Percentiles rank a stretch among this genome's conserved stretches.
phyloP scores from a whole-genome alignment of 1,140 invertebrate species.

The Drosophila subobscura region DNA sequence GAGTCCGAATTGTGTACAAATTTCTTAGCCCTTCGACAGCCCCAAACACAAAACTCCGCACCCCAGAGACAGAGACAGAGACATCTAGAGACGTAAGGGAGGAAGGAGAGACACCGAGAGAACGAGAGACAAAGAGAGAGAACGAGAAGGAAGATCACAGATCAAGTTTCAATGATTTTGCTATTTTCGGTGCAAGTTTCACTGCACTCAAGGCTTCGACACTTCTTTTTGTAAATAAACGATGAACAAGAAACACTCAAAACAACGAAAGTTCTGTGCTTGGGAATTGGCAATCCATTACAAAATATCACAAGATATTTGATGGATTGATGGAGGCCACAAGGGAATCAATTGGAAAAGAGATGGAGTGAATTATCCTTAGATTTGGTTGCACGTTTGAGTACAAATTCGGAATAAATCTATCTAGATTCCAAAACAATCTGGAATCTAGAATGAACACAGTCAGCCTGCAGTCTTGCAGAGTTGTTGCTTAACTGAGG shows the following conservation, averaged over 20 bases:
- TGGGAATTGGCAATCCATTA: neutral
- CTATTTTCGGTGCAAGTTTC: conserved; percentile 46
- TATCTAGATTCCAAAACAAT: too few relatives aligned
- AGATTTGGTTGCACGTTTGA: neutral
- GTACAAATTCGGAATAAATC: too few relatives aligned
- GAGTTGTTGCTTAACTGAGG: too few relatives aligned
- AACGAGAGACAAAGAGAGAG: conserved; percentile 32
- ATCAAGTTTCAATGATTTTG: conserved; percentile 65
- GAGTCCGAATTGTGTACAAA: conserved; percentile 41
- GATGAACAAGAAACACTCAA: conserved; percentile 38
- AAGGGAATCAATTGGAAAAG: neutral
- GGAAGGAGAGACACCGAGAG: conserved; percentile 9
- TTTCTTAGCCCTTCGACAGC: conserved; percentile 10
- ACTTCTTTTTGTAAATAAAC: conserved; percentile 65
- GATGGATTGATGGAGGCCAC: too few relatives aligned
- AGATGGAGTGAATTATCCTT: neutral
- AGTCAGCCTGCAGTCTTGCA: too few relatives aligned
- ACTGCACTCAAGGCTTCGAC: conserved; percentile 55
- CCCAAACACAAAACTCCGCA: neutral
- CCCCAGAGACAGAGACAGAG: conserved; percentile 46
- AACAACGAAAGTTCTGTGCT: conserved; percentile 14
- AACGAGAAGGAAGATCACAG: conserved; percentile 26
- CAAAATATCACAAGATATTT: too few relatives aligned
- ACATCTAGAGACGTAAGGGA: conserved; percentile 39
- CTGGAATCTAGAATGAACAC: too few relatives aligned